Percentiles rank a stretch among this genome's conserved stretches.
Evolutionary conservation across 2,888 invertebrate genomes (phyloP).

Genomic region (Selenia dentaria): DNA sequence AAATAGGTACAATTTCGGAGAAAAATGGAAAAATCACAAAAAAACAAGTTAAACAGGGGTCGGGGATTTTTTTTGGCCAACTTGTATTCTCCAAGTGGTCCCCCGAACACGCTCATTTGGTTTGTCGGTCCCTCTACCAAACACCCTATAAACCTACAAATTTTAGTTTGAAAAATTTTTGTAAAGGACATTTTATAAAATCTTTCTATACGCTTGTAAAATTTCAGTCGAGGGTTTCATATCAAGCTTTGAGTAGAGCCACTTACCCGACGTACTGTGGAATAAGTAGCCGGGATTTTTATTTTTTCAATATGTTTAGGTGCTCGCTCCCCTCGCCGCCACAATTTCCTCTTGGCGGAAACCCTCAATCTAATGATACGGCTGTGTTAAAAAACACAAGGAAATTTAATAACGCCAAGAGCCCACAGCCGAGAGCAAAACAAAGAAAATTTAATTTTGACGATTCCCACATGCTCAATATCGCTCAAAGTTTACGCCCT

Average conservation of each 20-base stretch:
- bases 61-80: too few species aligned
- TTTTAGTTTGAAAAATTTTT: too few species aligned
- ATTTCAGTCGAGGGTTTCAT: too few species aligned
- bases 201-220: too few species aligned
- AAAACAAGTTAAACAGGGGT: too few species aligned
- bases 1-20: too few species aligned
- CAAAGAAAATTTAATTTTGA: constrained; percentile 83
- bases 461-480: constrained; percentile 84
- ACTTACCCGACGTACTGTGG: constrained; percentile 37
- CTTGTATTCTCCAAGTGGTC: too few species aligned
- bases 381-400: constrained; percentile 85
- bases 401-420: constrained; percentile 83
- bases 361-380: constrained; percentile 85
- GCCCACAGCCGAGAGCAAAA: constrained; percentile 71
- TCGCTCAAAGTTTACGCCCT: constrained; percentile 69
- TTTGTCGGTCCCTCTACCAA: too few species aligned
- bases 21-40: too few species aligned
- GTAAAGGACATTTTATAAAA: too few species aligned
- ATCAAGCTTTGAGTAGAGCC: constrained; percentile 60
- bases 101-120: too few species aligned
- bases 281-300: constrained; percentile 80
- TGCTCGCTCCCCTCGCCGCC: constrained; percentile 78
- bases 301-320: constrained; percentile 84
- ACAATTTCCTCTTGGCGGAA: constrained; percentile 85
- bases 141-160: too few species aligned